These are phyloP conservation scores for Noctua pronuba DNA, from an alignment of 2,888 invertebrate genomes.

Conservation along the genomic window DNA sequence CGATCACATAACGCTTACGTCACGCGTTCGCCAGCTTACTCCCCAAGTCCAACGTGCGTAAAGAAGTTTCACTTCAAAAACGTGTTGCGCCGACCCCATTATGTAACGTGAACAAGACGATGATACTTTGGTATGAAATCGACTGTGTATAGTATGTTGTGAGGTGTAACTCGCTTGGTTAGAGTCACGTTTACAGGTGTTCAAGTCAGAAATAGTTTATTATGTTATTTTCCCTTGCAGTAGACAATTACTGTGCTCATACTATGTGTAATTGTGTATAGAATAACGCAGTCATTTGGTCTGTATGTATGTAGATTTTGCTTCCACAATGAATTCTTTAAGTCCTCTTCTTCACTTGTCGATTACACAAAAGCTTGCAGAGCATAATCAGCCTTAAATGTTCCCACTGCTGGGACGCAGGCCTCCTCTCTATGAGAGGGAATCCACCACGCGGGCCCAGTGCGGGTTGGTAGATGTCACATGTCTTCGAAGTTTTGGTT, in stretches of 20 bases:
- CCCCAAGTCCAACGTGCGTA: too few relatives aligned
- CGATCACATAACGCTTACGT: too few relatives aligned
- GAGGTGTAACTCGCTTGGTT: conserved; percentile 14
- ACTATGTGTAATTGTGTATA: background rate
- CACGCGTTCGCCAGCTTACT: too few relatives aligned
- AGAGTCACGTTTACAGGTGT: conserved; percentile 29
- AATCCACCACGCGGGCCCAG: too few relatives aligned
- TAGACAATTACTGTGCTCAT: background rate
- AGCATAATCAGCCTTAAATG: too few relatives aligned
- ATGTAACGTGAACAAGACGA: background rate
- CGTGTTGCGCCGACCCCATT: background rate
- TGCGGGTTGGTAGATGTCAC: too few relatives aligned
- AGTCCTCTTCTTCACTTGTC: too few relatives aligned
- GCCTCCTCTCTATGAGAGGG: too few relatives aligned
- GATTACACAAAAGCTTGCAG: too few relatives aligned
- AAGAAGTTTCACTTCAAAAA: too few relatives aligned
- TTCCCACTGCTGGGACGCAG: too few relatives aligned
- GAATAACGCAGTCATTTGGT: background rate
- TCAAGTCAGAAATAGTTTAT: conserved; percentile 16
- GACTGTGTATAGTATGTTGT: background rate
- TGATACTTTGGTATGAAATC: background rate
- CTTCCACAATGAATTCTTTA: background rate
- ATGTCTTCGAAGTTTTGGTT: too few relatives aligned
- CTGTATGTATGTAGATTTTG: background rate
- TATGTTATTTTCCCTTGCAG: conserved; percentile 21